These are phyloP conservation scores for Mesochorus sp. DNA, from an alignment of 2,888 invertebrate species.

Conservation along the genomic window DNA sequence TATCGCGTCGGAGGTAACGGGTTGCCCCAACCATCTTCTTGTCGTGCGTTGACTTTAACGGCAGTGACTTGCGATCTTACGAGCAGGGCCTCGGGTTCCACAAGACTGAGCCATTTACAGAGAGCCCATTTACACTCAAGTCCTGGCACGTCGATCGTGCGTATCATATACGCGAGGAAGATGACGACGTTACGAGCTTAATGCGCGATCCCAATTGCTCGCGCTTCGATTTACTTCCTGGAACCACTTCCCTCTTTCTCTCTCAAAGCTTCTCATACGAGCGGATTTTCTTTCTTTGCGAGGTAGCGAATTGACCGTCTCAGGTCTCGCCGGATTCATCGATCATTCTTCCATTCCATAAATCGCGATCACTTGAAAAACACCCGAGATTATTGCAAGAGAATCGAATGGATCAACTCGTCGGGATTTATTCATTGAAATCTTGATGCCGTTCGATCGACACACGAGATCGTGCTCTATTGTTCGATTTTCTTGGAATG, in stretches of 20 bases:
- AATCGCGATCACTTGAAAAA: background rate
- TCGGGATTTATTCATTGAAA: conserved; percentile 35
- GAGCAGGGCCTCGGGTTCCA: conserved; percentile 22
- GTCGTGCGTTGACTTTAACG: conserved; percentile 21
- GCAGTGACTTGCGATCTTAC: conserved; percentile 8
- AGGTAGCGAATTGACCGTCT: conserved; percentile 6
- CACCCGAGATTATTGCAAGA: background rate
- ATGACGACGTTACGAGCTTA: conserved; percentile 34
- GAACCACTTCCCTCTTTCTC: conserved; percentile 14
- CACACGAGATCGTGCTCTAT: conserved; percentile 39
- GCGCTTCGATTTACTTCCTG: conserved; percentile 53
- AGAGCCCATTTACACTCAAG: background rate
- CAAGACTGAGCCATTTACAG: conserved; percentile 8
- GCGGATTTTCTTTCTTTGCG: conserved; percentile 19
- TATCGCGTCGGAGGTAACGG: conserved; percentile 53
- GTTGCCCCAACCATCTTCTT: conserved; percentile 47
- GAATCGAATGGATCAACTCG: conserved; percentile 11
- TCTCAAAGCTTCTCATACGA: conserved; percentile 41
- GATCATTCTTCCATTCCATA: conserved; percentile 35
- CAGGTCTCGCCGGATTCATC: conserved; percentile 37
- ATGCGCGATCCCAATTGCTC: conserved; percentile 51
- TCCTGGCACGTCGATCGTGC: no score
- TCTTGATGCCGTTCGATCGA: background rate
- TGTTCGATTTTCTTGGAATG: conserved; percentile 47
- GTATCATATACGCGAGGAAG: background rate